Evolutionary conservation across 2,888 invertebrate species (phyloP).

Genomic region (Chydorus sphaericus): DNA sequence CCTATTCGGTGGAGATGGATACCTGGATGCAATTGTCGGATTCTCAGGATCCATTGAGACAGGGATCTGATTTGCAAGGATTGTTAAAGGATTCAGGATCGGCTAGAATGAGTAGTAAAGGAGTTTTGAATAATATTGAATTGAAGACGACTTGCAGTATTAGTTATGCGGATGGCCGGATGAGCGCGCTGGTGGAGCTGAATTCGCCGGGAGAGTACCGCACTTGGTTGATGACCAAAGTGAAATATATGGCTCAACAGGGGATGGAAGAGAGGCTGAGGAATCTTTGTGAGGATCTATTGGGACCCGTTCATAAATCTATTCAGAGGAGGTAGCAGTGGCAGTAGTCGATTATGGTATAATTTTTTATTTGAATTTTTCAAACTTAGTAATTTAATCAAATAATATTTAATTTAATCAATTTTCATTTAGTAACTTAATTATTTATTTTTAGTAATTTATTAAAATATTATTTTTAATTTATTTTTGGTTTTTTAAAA

Average conservation of each 20-base stretch:
- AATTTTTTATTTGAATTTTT: too few relatives aligned
- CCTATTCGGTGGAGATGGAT: conserved; percentile 59
- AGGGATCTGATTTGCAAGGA: conserved; percentile 5
- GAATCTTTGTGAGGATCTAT: conserved; percentile 56
- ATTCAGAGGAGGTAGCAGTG: conserved; percentile 39
- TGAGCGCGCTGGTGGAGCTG: conserved; percentile 51
- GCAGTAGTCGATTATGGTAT: conserved; percentile 47
- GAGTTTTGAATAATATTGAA: not conserved
- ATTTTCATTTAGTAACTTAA: too few relatives aligned
- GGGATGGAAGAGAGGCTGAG: conserved; percentile 57
- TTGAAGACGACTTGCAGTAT: conserved; percentile 25
- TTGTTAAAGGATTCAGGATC: not conserved
- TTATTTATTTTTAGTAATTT: too few relatives aligned
- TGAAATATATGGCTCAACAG: conserved; percentile 45
- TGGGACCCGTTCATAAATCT: conserved; percentile 53
- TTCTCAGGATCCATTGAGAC: not conserved
- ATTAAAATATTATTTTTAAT: too few relatives aligned
- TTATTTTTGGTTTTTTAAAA: too few relatives aligned
- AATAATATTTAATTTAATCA: too few relatives aligned
- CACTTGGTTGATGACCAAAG: conserved; percentile 52
- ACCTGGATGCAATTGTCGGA: conserved; percentile 34
- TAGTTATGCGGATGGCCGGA: conserved; percentile 48
- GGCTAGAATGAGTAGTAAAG: conserved; percentile 22
- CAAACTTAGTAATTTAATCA: too few relatives aligned
- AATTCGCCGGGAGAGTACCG: conserved; percentile 55